Evolutionary conservation across 2,888 invertebrate species (phyloP).

Genomic region (Drosophila histrio): DNA sequence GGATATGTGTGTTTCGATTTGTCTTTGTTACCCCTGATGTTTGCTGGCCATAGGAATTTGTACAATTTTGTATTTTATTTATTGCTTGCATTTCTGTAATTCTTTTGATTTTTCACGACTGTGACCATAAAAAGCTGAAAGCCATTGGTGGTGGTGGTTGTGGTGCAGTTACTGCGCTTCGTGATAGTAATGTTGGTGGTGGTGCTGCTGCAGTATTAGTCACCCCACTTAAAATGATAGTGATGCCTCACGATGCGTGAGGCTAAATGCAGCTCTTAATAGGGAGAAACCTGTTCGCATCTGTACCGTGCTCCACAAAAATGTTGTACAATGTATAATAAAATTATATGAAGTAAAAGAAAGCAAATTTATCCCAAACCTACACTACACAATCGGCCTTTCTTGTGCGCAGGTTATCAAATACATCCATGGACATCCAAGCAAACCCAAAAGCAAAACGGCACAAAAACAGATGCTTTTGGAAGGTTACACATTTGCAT

Average conservation of each 20-base stretch:
- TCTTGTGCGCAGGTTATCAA: slow-evolving; percentile 48
- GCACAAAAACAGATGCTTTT: background rate
- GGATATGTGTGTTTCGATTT: slow-evolving; percentile 44
- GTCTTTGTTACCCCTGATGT: slow-evolving; percentile 24
- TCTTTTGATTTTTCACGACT: slow-evolving; percentile 37
- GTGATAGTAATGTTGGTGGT: background rate
- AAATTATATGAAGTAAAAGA: background rate
- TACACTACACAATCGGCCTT: slow-evolving; percentile 52
- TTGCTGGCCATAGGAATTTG: slow-evolving; percentile 67
- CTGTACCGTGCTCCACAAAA: slow-evolving; percentile 24
- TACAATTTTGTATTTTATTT: slow-evolving; percentile 63
- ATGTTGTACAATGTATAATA: slow-evolving; percentile 27
- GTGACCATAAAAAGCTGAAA: slow-evolving; percentile 55
- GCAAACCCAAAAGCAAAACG: slow-evolving; percentile 11
- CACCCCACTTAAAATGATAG: slow-evolving; percentile 49
- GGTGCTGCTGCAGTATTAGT: slow-evolving; percentile 42
- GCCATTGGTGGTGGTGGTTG: slow-evolving; percentile 1
- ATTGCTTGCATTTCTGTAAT: slow-evolving; percentile 48
- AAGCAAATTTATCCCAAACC: slow-evolving; percentile 54
- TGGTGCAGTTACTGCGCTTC: slow-evolving; percentile 1
- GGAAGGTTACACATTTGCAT: background rate
- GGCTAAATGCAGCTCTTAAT: slow-evolving; percentile 22
- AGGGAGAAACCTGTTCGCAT: slow-evolving; percentile 47
- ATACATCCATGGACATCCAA: slow-evolving; percentile 52
- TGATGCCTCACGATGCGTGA: slow-evolving; percentile 25